Percentiles rank a stretch among this genome's conserved stretches.
These are phyloP conservation scores for Drosophila ercepeae DNA, from an alignment of 1,140 invertebrate species.

Conservation along the genomic window DNA sequence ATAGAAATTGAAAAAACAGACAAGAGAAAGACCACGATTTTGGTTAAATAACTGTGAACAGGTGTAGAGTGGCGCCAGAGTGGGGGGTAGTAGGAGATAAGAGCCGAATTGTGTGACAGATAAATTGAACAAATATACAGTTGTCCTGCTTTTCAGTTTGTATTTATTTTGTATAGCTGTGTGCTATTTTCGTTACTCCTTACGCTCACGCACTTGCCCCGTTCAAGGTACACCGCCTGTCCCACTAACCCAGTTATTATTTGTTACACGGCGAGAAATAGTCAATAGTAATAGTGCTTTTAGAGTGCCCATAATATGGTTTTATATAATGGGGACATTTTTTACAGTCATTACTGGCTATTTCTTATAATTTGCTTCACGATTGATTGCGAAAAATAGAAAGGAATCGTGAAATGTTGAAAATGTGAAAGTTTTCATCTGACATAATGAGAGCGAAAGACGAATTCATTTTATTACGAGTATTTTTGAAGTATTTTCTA, in stretches of 20 bases:
- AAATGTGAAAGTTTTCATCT: conserved; percentile 71
- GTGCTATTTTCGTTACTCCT: conserved; percentile 17
- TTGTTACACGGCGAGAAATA: conserved; percentile 8
- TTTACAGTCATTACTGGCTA: no score
- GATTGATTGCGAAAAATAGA: conserved; percentile 52
- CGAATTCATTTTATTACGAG: conserved; percentile 14
- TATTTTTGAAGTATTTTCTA: conserved; percentile 28
- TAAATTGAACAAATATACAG: conserved; percentile 52
- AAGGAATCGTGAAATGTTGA: conserved; percentile 70
- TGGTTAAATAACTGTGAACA: conserved; percentile 74
- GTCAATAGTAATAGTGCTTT: neutral
- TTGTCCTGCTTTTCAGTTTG: conserved; percentile 14
- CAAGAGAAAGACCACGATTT: conserved; percentile 31
- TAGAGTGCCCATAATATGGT: no score
- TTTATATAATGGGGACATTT: no score
- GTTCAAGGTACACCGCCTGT: conserved; percentile 52
- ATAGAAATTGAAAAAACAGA: conserved; percentile 42
- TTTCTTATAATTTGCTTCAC: conserved; percentile 1
- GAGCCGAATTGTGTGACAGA: conserved; percentile 23
- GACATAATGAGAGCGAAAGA: conserved; percentile 19
- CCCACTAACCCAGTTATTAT: conserved; percentile 64
- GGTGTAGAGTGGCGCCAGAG: conserved; percentile 44
- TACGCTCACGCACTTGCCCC: conserved; percentile 15
- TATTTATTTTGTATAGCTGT: neutral
- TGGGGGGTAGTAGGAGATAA: conserved; percentile 23